A percentile compares a stretch with the other conserved stretches of the same genome.
These are phyloP conservation scores for Cryptoprocta ferox DNA, from an alignment of 2,797 vertebrate genomes.

Conservation along the genomic window DNA sequence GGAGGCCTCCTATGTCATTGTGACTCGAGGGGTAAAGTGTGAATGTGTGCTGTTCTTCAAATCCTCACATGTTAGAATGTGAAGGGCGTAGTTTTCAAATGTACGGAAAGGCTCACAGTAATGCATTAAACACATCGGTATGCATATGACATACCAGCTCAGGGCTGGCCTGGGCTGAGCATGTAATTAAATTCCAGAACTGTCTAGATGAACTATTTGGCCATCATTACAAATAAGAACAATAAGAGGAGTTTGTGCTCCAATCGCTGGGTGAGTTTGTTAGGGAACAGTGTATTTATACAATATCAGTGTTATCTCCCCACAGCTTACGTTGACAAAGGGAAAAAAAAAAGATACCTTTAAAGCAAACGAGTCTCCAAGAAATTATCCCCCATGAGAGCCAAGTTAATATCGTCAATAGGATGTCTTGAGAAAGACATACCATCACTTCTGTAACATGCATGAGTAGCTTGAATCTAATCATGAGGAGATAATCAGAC, in stretches of 20 bases:
- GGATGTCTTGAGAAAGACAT: neutral
- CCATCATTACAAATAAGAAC: neutral
- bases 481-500: neutral
- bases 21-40: neutral
- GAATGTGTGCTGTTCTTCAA: neutral
- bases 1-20: fast-evolving
- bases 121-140: neutral
- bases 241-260: neutral
- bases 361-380: neutral
- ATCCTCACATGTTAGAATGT: neutral
- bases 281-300: neutral
- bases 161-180: neutral
- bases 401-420: neutral
- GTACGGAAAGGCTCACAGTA: fast-evolving
- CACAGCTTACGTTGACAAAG: neutral
- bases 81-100: neutral
- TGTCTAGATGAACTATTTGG: neutral
- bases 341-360: neutral
- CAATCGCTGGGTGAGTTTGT: neutral
- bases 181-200: neutral
- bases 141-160: too few relatives aligned
- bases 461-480: neutral
- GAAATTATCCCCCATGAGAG: neutral
- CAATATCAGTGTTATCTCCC: fast-evolving
- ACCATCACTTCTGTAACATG: fast-evolving